Percentiles rank a stretch among this genome's conserved stretches.
These are phyloP conservation scores for Agrypnus murinus DNA, from an alignment of 2,888 invertebrate genomes.

Conservation along the genomic window DNA sequence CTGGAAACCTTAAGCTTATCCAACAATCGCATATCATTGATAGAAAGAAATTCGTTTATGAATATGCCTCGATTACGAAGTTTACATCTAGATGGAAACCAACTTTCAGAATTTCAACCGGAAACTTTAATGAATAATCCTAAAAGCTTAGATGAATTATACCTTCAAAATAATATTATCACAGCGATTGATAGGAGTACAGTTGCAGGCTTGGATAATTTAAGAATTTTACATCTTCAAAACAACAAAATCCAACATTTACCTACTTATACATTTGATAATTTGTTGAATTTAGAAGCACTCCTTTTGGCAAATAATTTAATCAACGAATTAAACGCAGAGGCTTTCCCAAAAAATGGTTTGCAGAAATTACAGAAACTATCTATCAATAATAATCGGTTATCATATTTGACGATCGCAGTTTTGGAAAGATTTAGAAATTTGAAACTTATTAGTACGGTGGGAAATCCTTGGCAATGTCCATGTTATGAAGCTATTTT, in stretches of 20 bases:
- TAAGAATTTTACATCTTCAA: conserved; percentile 33
- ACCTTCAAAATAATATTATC: conserved; percentile 34
- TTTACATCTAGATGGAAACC: conserved; percentile 35
- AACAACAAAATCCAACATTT: conserved; percentile 31
- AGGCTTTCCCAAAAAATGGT: conserved; percentile 26
- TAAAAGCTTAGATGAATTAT: conserved; percentile 9
- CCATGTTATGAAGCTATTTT: conserved; percentile 35
- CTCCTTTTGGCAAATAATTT: conserved; percentile 33
- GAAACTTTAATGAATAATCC: conserved; percentile 21
- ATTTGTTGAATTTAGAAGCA: conserved; percentile 24
- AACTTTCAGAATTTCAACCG: conserved; percentile 30
- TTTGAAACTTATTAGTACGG: conserved; percentile 31
- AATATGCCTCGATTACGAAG: conserved; percentile 22
- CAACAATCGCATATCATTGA: conserved; percentile 21
- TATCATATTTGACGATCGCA: conserved; percentile 26
- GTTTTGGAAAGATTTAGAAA: conserved; percentile 12
- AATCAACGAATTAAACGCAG: conserved; percentile 19
- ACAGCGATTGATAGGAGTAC: conserved; percentile 25
- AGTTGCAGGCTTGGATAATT: conserved; percentile 34
- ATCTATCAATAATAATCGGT: conserved; percentile 24
- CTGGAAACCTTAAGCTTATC: conserved; percentile 25
- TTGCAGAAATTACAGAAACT: conserved; percentile 25
- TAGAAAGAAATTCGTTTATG: conserved; percentile 30
- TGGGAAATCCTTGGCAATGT: conserved; percentile 48
- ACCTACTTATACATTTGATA: conserved; percentile 29